phyloP scores from a whole-genome alignment of 2,888 invertebrate genomes.

The Machimus atricapillus region DNA sequence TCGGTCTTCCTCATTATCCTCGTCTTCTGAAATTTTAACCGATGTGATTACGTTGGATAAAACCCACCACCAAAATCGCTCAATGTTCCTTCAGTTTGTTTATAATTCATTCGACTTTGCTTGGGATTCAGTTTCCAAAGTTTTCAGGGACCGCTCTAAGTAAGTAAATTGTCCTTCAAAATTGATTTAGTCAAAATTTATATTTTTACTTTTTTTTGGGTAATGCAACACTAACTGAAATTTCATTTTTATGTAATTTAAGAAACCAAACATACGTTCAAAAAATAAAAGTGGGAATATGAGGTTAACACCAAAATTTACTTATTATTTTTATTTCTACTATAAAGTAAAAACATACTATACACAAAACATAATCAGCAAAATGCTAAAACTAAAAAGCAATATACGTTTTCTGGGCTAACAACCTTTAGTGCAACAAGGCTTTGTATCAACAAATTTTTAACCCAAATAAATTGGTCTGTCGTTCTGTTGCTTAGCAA shows the following conservation, averaged over 20 bases:
- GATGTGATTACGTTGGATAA: neutral
- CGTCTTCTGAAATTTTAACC: neutral
- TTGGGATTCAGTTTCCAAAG: neutral
- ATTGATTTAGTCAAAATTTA: neutral
- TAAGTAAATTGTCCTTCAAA: neutral
- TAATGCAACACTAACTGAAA: neutral
- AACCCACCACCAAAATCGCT: neutral
- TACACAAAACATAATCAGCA: too few species aligned
- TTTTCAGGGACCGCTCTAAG: neutral
- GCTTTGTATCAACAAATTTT: neutral
- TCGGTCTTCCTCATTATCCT: neutral
- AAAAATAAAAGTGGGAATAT: too few species aligned
- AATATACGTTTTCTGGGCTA: neutral
- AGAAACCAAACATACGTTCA: too few species aligned
- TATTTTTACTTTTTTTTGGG: neutral
- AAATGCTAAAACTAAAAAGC: neutral
- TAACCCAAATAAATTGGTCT: neutral
- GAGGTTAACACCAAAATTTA: too few species aligned
- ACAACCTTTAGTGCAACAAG: neutral
- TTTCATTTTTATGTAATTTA: neutral
- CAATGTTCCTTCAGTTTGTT: neutral
- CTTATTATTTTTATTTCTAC: too few species aligned
- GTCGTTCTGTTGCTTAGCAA: neutral
- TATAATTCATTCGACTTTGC: neutral
- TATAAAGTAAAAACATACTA: too few species aligned